These are phyloP conservation scores for Tetragnatha versicolor DNA, from an alignment of 1,140 invertebrate species.

Conservation along the genomic window DNA sequence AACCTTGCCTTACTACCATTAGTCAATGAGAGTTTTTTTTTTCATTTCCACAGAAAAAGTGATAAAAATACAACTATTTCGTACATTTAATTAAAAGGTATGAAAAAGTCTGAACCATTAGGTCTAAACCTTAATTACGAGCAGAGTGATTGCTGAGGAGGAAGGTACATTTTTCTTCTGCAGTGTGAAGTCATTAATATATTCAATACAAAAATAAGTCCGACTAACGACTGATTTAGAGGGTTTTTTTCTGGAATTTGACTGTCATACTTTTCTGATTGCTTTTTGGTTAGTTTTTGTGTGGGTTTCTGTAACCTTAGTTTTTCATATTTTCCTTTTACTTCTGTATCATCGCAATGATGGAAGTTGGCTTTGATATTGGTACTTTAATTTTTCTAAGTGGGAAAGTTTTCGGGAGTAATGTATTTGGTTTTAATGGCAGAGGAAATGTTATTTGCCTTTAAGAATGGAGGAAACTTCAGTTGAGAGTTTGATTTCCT, in stretches of 20 bases:
- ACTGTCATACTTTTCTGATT: slow-evolving; percentile 34
- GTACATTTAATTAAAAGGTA: slow-evolving; percentile 43
- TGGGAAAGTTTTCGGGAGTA: neutral
- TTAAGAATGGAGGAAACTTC: too few relatives aligned
- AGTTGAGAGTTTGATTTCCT: too few relatives aligned
- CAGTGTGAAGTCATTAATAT: slow-evolving; percentile 26
- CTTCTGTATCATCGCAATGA: neutral
- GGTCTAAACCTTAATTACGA: slow-evolving; percentile 36
- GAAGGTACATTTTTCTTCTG: slow-evolving; percentile 19
- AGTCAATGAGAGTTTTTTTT: slow-evolving; percentile 10
- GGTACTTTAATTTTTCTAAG: neutral
- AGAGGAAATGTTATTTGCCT: too few relatives aligned
- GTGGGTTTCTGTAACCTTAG: too few relatives aligned
- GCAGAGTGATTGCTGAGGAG: neutral
- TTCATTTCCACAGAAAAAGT: neutral
- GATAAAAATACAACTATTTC: neutral
- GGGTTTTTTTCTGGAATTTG: neutral
- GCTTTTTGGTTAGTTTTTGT: slow-evolving; percentile 5
- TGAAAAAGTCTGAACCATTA: slow-evolving; percentile 14
- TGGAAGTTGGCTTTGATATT: slow-evolving; percentile 1
- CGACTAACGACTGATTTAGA: slow-evolving; percentile 29
- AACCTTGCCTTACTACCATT: slow-evolving; percentile 15
- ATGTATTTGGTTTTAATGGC: neutral
- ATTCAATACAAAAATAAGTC: slow-evolving; percentile 19
- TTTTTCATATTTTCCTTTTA: neutral